Conservation (phyloP, 2,113 vertebrate species). For the Lycaon pictus region DNA sequence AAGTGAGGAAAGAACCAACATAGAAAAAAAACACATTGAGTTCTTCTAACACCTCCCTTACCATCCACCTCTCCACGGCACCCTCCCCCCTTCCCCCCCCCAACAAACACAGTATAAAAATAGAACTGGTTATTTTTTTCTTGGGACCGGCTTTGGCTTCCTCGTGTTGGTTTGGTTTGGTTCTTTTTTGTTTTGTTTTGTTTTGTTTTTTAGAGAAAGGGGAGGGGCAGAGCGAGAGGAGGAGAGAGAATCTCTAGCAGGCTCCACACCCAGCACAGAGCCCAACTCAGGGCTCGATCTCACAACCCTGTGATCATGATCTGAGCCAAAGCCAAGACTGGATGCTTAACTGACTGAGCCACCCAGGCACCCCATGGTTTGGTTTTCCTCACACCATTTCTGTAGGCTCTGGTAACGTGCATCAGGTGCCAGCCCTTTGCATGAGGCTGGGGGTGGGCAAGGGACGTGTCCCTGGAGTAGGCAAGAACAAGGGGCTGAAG, state of each 20-base stretch:
- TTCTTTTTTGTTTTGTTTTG: not conserved
- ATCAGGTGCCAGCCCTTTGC: not conserved
- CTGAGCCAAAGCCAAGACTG: not conserved
- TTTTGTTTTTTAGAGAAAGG: not conserved
- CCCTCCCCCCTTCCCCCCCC: accelerated
- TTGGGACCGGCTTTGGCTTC: not conserved
- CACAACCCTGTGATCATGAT: not conserved
- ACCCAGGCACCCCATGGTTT: not conserved
- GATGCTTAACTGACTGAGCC: not conserved
- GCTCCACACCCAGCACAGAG: not conserved
- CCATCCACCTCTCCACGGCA: too few species aligned
- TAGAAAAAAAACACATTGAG: not conserved
- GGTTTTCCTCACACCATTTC: not conserved
- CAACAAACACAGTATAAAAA: not conserved
- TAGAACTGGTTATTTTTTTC: not conserved
- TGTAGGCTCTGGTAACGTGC: not conserved
- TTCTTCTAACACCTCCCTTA: not conserved
- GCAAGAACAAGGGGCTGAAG: not conserved
- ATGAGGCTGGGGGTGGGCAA: not conserved
- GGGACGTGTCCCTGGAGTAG: accelerated
- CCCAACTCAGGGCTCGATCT: not conserved
- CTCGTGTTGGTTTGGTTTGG: not conserved
- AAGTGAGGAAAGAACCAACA: conserved; percentile 29
- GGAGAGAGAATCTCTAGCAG: not conserved
- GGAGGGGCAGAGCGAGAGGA: not conserved